Evolutionary conservation across 2,113 vertebrate genomes (phyloP).

Genomic region (Sialia sialis): DNA sequence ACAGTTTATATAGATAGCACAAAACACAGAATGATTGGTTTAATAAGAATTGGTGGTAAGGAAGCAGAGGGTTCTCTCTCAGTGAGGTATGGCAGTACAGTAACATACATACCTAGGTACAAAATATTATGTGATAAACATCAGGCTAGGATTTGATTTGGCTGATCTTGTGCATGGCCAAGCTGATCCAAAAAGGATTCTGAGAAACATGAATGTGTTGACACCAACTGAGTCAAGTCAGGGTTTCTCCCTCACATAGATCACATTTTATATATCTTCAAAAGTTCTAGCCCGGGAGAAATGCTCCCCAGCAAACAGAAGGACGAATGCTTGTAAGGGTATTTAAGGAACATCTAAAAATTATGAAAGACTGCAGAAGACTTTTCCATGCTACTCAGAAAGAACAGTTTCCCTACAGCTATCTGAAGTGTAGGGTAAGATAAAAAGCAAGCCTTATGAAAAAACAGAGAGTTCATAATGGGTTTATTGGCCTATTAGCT

Average conservation of each 20-base stretch:
- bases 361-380: background rate
- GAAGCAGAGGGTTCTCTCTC: background rate
- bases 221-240: background rate
- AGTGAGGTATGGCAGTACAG: fast-evolving
- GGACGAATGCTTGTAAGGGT: background rate
- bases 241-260: background rate
- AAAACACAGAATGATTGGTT: background rate
- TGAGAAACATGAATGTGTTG: background rate
- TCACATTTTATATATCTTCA: background rate
- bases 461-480: background rate
- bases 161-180: background rate
- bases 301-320: background rate
- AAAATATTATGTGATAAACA: background rate
- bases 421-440: background rate
- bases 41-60: background rate
- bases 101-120: background rate
- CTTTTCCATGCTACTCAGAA: background rate
- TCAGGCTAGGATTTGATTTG: background rate
- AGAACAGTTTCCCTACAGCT: background rate
- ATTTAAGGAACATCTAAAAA: background rate
- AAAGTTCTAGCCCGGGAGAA: background rate
- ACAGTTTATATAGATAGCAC: background rate
- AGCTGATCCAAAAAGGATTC: background rate
- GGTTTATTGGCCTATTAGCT: background rate
- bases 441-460: background rate